Conservation (phyloP, 2,797 vertebrate species). For the Ciconia nigra region DNA sequence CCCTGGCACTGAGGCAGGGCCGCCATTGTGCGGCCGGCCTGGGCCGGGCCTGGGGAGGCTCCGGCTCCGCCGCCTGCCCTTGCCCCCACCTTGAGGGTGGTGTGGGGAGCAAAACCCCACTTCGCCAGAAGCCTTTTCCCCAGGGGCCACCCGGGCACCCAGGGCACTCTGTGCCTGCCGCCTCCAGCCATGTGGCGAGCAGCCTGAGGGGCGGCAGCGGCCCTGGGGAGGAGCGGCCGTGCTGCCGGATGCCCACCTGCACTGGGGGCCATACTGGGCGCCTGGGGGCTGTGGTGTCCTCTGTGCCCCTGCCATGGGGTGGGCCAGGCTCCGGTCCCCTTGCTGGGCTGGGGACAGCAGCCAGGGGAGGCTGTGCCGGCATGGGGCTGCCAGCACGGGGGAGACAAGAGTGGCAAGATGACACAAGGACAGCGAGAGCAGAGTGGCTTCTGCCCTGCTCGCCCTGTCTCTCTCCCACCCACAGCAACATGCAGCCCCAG, state of each 20-base stretch:
- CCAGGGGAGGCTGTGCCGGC: accelerated
- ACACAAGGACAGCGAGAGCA: accelerated
- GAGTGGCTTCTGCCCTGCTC: neutral
- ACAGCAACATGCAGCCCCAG: neutral
- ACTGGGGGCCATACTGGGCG: accelerated
- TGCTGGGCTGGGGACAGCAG: neutral
- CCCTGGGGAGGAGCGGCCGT: neutral
- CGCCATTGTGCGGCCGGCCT: accelerated
- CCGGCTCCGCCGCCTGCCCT: accelerated
- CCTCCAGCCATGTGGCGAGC: neutral
- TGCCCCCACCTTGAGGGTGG: accelerated
- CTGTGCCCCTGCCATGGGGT: neutral
- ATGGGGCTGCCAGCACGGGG: no score
- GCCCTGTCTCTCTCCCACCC: neutral
- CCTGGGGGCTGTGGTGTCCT: neutral
- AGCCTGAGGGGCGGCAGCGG: neutral
- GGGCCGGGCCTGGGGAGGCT: accelerated
- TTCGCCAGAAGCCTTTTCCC: neutral
- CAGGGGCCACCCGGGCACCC: accelerated
- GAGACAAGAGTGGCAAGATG: neutral
- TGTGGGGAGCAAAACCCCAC: neutral
- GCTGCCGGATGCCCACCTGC: accelerated
- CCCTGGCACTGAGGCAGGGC: neutral
- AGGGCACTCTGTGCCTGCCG: neutral
- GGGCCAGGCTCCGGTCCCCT: no score